Base-by-base conservation (phyloP, 1,140 invertebrate genomes). In the Temnothorax curvispinosus region DNA sequence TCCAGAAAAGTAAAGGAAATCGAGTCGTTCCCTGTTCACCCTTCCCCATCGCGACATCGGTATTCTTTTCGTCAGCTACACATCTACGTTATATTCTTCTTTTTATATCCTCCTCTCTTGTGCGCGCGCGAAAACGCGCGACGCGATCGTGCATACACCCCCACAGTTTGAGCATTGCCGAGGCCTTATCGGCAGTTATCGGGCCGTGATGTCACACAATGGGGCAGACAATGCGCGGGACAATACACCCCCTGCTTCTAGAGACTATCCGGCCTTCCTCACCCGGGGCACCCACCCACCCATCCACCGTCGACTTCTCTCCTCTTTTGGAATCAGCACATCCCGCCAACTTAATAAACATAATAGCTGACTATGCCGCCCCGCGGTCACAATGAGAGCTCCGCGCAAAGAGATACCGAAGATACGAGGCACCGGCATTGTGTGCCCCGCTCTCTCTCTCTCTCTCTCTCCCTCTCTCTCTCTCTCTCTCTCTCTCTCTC, bases 121-220 rank as follows among this genome's bases (percentile, higher is more conserved):
- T 41, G 69, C 38, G 60, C 75, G 76, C 58, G 58, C 56, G 41
- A 80, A 38, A 54, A 62, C 47, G 41, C 72, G 35, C 41, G 74
- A 18, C 58, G 35, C 56, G 74, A 32, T n/a, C 56, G 76, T 62
- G 90, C 74, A 74, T 91, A 91, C 80, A 87, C 87, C 86, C 58
- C 62, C 88, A 86, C 86, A 88, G 87, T 87, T 77, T 65, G 89
- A 93, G 93, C 93, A 94, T 94, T 93, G 92, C 92, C 92, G 92
- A 93, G 92, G 92, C 93, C 94, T 95, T 95, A 95, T 95, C 95
- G 94, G 94, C 94, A 95, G 94, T 95, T 95, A 95, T 95, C 95
- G 95, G 95, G 91, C 94, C 94, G 95, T 95, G 95, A 95, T 95
- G 94, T 95, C 94, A 93, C 94, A 95, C 95, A 95, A 95, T 95